Percentiles rank a stretch among this genome's conserved stretches.
These are phyloP conservation scores for Pachyramphus minor DNA, from an alignment of 2,113 vertebrate genomes.

Conservation along the genomic window DNA sequence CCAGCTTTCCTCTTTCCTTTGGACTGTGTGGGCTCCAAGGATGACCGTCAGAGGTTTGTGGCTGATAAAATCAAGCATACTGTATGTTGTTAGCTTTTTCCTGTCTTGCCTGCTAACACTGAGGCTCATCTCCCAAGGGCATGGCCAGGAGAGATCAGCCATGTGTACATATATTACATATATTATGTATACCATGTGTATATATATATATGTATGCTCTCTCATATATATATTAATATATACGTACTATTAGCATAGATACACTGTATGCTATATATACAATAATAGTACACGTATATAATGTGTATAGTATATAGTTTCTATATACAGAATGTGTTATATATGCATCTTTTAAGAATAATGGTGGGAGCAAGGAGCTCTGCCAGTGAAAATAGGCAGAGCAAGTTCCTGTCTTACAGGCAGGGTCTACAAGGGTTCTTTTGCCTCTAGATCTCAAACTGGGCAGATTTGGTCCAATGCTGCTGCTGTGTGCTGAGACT, in stretches of 20 bases:
- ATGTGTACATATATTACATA: neutral
- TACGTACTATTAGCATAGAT: neutral
- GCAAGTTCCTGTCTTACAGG: neutral
- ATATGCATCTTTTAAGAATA: neutral
- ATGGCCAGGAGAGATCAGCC: neutral
- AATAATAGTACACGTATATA: fast-evolving
- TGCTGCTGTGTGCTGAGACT: neutral
- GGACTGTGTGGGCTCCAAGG: neutral
- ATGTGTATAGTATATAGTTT: neutral
- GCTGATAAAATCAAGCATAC: neutral
- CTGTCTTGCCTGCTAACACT: neutral
- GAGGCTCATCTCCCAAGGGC: neutral
- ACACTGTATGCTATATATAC: neutral
- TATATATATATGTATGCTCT: neutral
- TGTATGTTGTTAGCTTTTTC: neutral
- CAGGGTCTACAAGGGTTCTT: neutral
- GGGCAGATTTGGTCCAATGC: neutral
- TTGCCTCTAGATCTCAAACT: neutral
- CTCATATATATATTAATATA: neutral
- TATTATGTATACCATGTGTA: neutral
- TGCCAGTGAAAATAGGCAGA: neutral
- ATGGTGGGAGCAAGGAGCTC: neutral
- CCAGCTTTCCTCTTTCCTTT: neutral
- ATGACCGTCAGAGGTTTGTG: conserved; percentile 30
- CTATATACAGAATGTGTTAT: neutral